phyloP scores from a whole-genome alignment of 1,140 invertebrate species.

The Leptestheria dahalacensis region DNA sequence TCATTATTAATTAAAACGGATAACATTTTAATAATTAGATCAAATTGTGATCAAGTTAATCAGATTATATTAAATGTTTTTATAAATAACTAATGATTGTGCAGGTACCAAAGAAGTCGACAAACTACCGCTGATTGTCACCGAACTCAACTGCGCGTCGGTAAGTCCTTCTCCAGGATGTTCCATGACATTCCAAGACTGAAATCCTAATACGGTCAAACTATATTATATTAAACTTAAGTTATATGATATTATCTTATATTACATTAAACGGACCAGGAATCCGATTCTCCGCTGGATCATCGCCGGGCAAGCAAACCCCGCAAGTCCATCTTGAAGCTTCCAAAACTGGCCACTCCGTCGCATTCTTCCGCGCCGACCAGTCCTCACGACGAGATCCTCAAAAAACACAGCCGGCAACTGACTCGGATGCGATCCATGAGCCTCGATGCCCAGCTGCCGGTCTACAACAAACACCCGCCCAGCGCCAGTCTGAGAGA shows the following conservation, averaged over 20 bases:
- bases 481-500: background rate
- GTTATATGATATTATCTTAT: too few species aligned
- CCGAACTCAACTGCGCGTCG: background rate
- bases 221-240: too few species aligned
- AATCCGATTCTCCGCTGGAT: too few species aligned
- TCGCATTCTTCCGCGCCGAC: conserved; percentile 7
- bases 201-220: too few species aligned
- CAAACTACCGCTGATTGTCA: conserved; percentile 10
- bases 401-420: background rate
- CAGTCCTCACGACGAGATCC: conserved; percentile 9
- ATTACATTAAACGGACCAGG: too few species aligned
- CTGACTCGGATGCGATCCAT: conserved; percentile 7
- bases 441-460: conserved; percentile 5
- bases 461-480: background rate
- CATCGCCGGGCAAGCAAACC: background rate
- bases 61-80: background rate
- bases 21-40: background rate
- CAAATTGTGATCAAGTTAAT: background rate
- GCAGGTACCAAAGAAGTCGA: conserved; percentile 14
- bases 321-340: background rate
- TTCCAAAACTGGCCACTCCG: background rate
- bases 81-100: background rate
- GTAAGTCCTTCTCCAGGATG: background rate
- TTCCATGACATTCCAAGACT: too few species aligned
- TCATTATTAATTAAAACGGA: background rate